Conservation (phyloP, 2,888 invertebrate species). For the Pilophorus perplexus region DNA sequence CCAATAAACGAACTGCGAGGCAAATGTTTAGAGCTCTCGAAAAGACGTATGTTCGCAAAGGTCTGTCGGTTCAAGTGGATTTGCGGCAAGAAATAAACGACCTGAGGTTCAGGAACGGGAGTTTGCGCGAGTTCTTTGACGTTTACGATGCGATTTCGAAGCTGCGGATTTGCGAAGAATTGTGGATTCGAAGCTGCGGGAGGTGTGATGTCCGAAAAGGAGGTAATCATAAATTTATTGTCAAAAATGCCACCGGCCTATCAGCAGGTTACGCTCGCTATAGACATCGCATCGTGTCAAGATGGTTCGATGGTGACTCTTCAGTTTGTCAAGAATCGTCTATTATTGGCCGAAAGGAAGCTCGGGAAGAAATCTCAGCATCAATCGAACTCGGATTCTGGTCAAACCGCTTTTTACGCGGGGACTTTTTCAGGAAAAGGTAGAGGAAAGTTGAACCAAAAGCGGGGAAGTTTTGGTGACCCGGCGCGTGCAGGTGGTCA, state of each 20-base stretch:
- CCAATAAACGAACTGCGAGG: not conserved
- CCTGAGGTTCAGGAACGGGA: not conserved
- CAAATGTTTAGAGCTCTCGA: not conserved
- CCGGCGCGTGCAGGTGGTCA: not conserved
- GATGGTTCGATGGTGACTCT: not conserved
- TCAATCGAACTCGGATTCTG: not conserved
- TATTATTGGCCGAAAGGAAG: too few species aligned
- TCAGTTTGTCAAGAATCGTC: constrained; percentile 5
- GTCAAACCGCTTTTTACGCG: not conserved
- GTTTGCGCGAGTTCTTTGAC: not conserved
- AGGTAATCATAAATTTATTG: not conserved
- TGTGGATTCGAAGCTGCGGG: not conserved
- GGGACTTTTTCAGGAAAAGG: too few species aligned
- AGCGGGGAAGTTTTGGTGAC: too few species aligned
- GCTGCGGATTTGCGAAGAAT: too few species aligned
- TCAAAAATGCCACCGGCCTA: not conserved
- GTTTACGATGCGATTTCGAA: not conserved
- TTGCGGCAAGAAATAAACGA: not conserved
- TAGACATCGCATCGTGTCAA: not conserved
- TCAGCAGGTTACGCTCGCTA: not conserved
- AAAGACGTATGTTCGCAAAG: not conserved
- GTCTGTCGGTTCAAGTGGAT: not conserved
- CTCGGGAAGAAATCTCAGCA: not conserved
- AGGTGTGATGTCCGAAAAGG: not conserved
- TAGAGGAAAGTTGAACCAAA: too few species aligned